These are phyloP conservation scores for Grus americana DNA, from an alignment of 2,113 vertebrate genomes.

Conservation along the genomic window DNA sequence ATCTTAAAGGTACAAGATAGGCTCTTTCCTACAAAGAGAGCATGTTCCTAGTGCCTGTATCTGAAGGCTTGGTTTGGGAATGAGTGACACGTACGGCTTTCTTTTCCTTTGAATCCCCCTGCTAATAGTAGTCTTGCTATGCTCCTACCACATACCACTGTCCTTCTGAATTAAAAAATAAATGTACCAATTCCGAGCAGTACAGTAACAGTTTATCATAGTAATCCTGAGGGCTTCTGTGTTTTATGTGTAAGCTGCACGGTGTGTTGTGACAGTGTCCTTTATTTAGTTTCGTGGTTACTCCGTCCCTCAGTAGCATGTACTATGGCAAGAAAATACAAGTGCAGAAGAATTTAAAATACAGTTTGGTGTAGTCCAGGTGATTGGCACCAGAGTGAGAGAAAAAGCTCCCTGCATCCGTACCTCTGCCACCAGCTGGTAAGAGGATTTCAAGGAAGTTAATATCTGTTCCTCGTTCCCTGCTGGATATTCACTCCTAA, in stretches of 20 bases:
- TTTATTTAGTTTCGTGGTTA: not conserved
- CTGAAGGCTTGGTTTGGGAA: not conserved
- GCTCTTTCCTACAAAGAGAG: not conserved
- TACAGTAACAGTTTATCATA: not conserved
- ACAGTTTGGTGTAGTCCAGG: rapidly evolving
- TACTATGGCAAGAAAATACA: not conserved
- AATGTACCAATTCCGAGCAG: not conserved
- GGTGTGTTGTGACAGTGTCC: not conserved
- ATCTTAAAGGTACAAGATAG: not conserved
- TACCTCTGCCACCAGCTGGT: not conserved
- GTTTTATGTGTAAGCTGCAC: not conserved
- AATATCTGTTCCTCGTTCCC: not conserved
- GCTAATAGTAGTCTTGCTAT: not conserved
- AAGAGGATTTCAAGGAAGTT: not conserved
- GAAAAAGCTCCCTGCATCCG: not conserved
- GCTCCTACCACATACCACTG: not conserved
- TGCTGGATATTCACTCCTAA: not conserved
- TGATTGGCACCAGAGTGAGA: not conserved
- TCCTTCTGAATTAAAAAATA: not conserved
- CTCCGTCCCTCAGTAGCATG: not conserved
- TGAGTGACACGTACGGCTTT: not conserved
- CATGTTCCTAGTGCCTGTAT: not conserved
- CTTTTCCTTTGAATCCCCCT: not conserved
- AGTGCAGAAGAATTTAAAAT: not conserved
- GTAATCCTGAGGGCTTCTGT: not conserved